Base-by-base conservation (phyloP, 2,888 invertebrate species). In the Drosophila buzzatii region DNA sequence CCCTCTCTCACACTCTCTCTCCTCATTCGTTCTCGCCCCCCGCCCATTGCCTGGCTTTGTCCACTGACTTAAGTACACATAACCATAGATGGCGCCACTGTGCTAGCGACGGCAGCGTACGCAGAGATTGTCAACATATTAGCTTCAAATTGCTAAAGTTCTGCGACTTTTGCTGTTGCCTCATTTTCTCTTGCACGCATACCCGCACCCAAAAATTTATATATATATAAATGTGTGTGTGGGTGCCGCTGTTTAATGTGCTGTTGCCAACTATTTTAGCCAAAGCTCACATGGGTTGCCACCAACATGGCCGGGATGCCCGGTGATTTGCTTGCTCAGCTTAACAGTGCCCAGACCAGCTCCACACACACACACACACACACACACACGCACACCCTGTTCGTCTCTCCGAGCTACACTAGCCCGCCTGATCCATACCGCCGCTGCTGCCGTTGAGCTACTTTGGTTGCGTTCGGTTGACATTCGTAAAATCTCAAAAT, bases 401-500 rank as follows among this genome's bases (percentile, higher is more conserved):
- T 20, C 41, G 8, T 56, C 61, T 16, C 51, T 18, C 20, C 16
- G 20, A 5, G 44, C 44, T n/a, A 14, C 51, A 42, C 8, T 12
- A 12, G 31, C 10, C 37, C 2, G 53, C 49, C 47, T 33, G 33
- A 44, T 65, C 58, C 63, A 27, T 31, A 57, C 66, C 39, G 63
- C 62, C 49, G 63, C 62, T 67, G 56, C 62, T 55, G 69, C 57
- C 67, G 58, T 66, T 76, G 73, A 79, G 85, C 81, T 81, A 79
- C 82, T 86, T 79, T 76, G 82, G 76, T 75, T 85, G 89, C 83
- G 80, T 82, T 91, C 87, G 91, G 91, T 92, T 92, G 92, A 92
- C 92, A 92, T 92, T 92, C 92, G 92, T 90, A 91, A 92, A 92
- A 91, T 92, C 92, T 92, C 91, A 91, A 92, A 92, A 92, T 92